These are phyloP conservation scores for Tamandua tetradactyla DNA, from an alignment of 2,797 vertebrate species.

Conservation along the genomic window DNA sequence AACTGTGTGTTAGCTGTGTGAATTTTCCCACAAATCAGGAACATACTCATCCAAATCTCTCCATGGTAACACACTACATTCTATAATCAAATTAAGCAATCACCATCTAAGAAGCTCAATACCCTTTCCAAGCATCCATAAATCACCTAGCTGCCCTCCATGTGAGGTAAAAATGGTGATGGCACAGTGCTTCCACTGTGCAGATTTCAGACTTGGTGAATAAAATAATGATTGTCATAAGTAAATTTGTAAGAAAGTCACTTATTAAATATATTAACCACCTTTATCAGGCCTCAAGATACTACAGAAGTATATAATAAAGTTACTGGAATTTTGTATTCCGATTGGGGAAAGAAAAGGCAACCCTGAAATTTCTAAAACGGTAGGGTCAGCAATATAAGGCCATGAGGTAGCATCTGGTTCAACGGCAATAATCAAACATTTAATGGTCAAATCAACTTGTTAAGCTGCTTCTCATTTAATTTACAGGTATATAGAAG, in stretches of 20 bases:
- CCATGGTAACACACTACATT: neutral
- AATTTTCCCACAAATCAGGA: neutral
- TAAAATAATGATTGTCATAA: neutral
- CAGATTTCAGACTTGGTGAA: neutral
- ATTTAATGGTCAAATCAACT: conserved; percentile 1
- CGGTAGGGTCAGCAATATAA: neutral
- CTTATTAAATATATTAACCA: neutral
- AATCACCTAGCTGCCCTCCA: neutral
- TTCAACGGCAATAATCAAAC: neutral
- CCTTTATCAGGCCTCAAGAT: neutral
- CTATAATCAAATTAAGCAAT: conserved; percentile 9
- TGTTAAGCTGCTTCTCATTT: neutral
- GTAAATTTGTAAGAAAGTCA: neutral
- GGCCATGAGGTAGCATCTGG: neutral
- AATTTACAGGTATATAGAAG: neutral
- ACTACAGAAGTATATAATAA: neutral
- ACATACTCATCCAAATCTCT: neutral
- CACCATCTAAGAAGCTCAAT: neutral
- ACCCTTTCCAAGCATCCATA: neutral
- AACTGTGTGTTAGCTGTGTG: neutral
- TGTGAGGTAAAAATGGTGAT: neutral
- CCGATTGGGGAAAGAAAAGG: neutral
- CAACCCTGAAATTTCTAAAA: conserved; percentile 24
- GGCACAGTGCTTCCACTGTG: neutral
- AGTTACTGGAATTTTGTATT: neutral